Conservation (phyloP, 2,113 vertebrate genomes). For the Zootoca vivipara region DNA sequence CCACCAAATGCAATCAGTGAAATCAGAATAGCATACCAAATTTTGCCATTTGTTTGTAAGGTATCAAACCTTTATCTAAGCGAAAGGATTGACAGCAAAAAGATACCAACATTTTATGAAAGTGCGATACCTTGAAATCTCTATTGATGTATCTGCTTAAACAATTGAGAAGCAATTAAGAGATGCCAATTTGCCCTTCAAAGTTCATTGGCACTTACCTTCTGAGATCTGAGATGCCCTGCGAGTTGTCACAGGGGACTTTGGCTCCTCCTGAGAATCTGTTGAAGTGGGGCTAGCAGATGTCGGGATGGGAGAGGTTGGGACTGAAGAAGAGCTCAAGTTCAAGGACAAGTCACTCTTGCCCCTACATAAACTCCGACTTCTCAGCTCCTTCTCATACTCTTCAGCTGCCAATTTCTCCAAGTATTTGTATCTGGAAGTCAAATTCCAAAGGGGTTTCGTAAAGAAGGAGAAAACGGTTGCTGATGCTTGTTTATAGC, state of each 20-base stretch:
- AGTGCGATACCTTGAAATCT: not conserved
- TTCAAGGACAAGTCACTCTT: conserved; percentile 91
- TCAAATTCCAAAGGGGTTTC: conserved; percentile 83
- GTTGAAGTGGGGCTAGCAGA: conserved; percentile 73
- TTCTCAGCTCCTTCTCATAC: conserved; percentile 86
- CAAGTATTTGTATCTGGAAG: conserved; percentile 92
- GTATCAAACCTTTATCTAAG: not conserved
- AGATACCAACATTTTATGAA: not conserved
- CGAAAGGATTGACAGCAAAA: not conserved
- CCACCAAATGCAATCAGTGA: conserved; percentile 30
- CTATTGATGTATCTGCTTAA: not conserved
- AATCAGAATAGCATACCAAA: not conserved
- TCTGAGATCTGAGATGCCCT: conserved; percentile 62
- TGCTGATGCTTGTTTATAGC: conserved; percentile 76
- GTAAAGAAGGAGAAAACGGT: conserved; percentile 77
- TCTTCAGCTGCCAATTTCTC: conserved; percentile 89
- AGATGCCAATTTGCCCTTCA: not conserved
- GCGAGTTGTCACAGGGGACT: conserved; percentile 37
- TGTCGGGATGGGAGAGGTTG: conserved; percentile 66
- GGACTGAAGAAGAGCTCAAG: conserved; percentile 79
- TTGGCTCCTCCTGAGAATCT: conserved; percentile 74
- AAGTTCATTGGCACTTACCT: conserved; percentile 75
- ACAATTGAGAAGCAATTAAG: not conserved
- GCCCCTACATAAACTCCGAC: conserved; percentile 77
- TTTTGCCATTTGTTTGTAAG: not conserved